phyloP scores from a whole-genome alignment of 2,113 vertebrate species.

The Catharus minimus region DNA sequence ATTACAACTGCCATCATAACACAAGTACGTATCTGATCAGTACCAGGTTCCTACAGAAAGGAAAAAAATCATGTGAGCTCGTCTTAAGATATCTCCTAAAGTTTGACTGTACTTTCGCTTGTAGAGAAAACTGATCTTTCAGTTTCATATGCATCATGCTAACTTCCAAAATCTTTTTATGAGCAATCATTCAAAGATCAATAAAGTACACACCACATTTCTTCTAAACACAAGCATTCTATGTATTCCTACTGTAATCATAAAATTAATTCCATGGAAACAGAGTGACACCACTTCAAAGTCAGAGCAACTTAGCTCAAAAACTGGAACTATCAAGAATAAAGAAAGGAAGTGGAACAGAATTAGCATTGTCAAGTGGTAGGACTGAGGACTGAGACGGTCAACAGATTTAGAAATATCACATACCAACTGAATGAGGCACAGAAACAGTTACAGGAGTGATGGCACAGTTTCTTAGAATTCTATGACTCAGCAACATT shows the following conservation, averaged over 20 bases:
- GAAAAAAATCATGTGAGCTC: background rate
- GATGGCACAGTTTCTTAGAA: background rate
- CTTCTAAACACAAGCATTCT: background rate
- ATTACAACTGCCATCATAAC: background rate
- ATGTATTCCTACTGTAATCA: background rate
- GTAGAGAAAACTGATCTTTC: background rate
- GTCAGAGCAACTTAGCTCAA: background rate
- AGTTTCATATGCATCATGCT: background rate
- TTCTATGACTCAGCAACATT: background rate
- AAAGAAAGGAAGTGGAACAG: background rate
- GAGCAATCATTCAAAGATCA: background rate
- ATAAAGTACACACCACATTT: background rate
- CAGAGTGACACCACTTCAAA: background rate
- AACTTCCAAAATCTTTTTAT: background rate
- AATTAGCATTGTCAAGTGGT: background rate
- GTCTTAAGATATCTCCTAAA: background rate
- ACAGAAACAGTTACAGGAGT: conserved; percentile 27
- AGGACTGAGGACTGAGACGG: background rate
- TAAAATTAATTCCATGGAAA: background rate
- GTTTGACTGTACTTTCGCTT: background rate
- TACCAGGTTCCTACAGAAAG: background rate
- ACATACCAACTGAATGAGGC: conserved; percentile 1
- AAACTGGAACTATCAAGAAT: background rate
- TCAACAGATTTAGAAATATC: background rate
- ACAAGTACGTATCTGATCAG: background rate